Base-by-base conservation (phyloP, 2,888 invertebrate genomes). In the Tenthredo amoena region DNA sequence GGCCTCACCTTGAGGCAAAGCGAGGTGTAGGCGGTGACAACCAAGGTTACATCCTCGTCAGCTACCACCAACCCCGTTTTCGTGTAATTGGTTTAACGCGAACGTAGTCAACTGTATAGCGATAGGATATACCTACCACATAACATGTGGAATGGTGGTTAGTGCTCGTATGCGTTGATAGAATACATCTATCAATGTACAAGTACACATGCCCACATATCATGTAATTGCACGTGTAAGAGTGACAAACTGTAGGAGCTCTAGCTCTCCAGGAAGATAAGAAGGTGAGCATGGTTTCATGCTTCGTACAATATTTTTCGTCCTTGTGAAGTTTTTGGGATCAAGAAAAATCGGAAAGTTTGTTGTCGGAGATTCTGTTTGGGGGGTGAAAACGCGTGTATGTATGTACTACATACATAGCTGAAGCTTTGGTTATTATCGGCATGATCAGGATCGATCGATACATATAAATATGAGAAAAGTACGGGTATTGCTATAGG, bases 11-110 rank as follows among this genome's bases (percentile, higher is more conserved):
- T 47, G 31, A 34, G 18, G 31, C 18, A 50, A 62, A 81, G 37
- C 40, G 18, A 81, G 62, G 62, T 81, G 81, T 81, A 40, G 81
- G 37, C 26, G 81, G 26, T 81, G 81, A 81, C 81, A 62, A 81
- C 37, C 81, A 81, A 81, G 81, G 58, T 81, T 62, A 81, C 81
- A 77, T 50, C 77, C 81, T 81, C 81, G 40, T 62, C 62, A 58
- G 58, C 81, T 40, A 58, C 40, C 58, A 12, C 31, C 81, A 58
- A 77, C 77, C 47, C 62, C 58, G 81, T 37, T 40, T 31, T 62
- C 40, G 21, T 81, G 81, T 81, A 81, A 81, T 81, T 81, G 81
- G 81, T 62, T 81, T 81, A 81, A 81, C 58, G 40, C 21, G 62
- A 81, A 81, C 58, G 58, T 62, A 62, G 81, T 40, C 81, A 31